Conservation (phyloP, 2,888 invertebrate species). For the Eupsilia transversa region DNA sequence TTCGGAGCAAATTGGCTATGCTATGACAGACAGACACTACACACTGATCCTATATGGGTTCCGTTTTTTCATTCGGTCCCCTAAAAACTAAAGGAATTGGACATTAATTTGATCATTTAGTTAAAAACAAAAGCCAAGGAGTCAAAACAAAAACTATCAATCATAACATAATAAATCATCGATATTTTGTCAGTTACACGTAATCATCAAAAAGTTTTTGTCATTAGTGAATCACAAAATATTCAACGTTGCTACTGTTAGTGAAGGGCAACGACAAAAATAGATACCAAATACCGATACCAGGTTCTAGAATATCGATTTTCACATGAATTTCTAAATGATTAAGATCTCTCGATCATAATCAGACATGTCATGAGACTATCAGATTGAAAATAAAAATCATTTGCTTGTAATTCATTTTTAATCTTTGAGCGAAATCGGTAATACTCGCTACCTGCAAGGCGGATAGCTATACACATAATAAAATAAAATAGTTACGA, state of each 20-base stretch:
- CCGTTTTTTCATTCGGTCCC: no score
- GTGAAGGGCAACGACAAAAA: conserved; percentile 41
- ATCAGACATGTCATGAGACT: conserved; percentile 56
- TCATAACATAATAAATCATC: conserved; percentile 36
- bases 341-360: conserved; percentile 54
- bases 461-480: conserved; percentile 9
- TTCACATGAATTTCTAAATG: conserved; percentile 59
- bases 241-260: conserved; percentile 55
- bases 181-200: conserved; percentile 20
- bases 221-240: conserved; percentile 49
- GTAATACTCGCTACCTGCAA: conserved; percentile 46
- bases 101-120: neutral
- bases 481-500: neutral
- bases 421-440: conserved; percentile 48
- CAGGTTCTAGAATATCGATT: conserved; percentile 45
- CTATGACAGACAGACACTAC: no score
- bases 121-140: conserved; percentile 30
- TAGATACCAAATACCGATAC: conserved; percentile 59
- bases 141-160: conserved; percentile 29
- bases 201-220: conserved; percentile 51
- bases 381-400: conserved; percentile 67
- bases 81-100: neutral
- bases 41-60: no score
- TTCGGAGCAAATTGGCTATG: no score
- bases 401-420: conserved; percentile 65